A percentile compares a stretch with the other conserved stretches of the same genome.
Conservation (phyloP, 1,140 invertebrate species). For the Drosophila ambigua region DNA sequence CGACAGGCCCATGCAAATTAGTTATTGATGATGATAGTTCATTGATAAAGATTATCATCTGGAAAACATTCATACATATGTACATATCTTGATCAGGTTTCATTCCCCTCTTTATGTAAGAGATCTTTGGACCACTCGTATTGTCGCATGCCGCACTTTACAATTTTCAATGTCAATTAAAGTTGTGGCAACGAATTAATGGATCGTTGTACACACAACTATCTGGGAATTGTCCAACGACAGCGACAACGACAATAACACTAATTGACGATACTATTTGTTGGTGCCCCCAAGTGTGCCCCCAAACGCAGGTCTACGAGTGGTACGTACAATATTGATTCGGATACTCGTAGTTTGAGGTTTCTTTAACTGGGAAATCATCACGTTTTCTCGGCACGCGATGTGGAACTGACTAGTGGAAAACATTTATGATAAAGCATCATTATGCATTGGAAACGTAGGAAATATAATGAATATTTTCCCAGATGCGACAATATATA, state of each 20-base stretch:
- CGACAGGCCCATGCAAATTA: slow-evolving; percentile 37
- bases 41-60: slow-evolving; percentile 12
- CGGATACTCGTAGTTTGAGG: background rate
- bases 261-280: slow-evolving; percentile 45
- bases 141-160: slow-evolving; percentile 49
- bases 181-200: slow-evolving; percentile 68
- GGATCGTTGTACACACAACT: slow-evolving; percentile 28
- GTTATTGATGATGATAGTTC: slow-evolving; percentile 26
- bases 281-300: background rate
- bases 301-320: too few species aligned
- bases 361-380: slow-evolving; percentile 17
- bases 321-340: too few species aligned
- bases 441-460: too few species aligned
- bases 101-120: slow-evolving; percentile 44
- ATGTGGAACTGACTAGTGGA: slow-evolving; percentile 15
- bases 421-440: background rate
- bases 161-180: slow-evolving; percentile 74
- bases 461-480: too few species aligned
- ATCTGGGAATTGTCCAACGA: slow-evolving; percentile 53
- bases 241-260: slow-evolving; percentile 60
- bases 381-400: slow-evolving; percentile 66
- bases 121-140: slow-evolving; percentile 19
- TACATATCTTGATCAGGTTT: slow-evolving; percentile 30
- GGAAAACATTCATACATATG: background rate
- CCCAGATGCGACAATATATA: too few species aligned